A percentile compares a stretch with the other conserved stretches of the same genome.
phyloP scores from a whole-genome alignment of 2,797 vertebrate species.

The Cirrhinus molitorella region DNA sequence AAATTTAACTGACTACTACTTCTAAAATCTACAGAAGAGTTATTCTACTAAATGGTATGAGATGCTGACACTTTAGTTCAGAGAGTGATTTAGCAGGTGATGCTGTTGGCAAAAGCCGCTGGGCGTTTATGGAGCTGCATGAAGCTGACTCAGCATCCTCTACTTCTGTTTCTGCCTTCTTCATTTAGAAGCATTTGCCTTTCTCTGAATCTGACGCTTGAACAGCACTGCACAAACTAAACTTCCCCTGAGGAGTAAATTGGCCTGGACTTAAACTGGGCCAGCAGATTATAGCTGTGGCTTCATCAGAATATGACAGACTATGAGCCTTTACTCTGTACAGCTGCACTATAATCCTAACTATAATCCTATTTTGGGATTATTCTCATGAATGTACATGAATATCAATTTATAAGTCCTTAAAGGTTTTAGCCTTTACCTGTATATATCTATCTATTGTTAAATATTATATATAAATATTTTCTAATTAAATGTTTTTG shows the following conservation, averaged over 20 bases:
- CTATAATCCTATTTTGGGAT: conserved; percentile 29
- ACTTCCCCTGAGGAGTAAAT: conserved; percentile 12
- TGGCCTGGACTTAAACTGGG: conserved; percentile 32
- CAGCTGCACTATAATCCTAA: conserved; percentile 26
- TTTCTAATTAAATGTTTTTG: too few relatives aligned
- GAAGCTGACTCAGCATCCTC: conserved; percentile 47
- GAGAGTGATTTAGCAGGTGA: conserved; percentile 46
- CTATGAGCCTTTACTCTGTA: conserved; percentile 16
- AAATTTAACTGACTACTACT: conserved; percentile 26
- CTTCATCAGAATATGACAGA: conserved; percentile 16
- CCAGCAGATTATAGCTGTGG: conserved; percentile 25
- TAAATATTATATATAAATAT: too few relatives aligned
- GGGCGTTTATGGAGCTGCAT: conserved; percentile 37
- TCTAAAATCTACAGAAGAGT: conserved; percentile 19
- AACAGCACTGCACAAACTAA: conserved; percentile 17
- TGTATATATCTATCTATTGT: too few relatives aligned
- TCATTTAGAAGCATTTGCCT: conserved; percentile 15
- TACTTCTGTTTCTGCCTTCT: conserved; percentile 33
- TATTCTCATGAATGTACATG: conserved; percentile 30
- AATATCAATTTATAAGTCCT: conserved; percentile 6
- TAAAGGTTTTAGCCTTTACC: neutral
- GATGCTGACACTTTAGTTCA: conserved; percentile 21
- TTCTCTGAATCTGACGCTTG: neutral
- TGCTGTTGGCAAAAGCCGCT: conserved; percentile 36
- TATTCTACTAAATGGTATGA: conserved; percentile 29